Conservation (phyloP, 1,140 invertebrate species). For the Euschistus heros region DNA sequence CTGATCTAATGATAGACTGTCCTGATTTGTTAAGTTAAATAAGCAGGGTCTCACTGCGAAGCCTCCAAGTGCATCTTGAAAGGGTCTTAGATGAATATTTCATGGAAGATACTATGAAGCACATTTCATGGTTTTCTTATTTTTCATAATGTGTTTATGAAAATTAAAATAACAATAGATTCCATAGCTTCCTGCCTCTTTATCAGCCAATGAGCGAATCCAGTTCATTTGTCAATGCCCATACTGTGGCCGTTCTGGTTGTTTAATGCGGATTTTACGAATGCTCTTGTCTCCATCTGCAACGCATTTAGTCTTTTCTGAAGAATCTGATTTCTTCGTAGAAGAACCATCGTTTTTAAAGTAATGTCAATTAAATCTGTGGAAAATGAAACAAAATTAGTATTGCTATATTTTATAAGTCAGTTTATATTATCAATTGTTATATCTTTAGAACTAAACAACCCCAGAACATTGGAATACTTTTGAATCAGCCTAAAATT, state of each 20-base stretch:
- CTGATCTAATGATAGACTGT: no score
- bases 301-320: conserved; percentile 38
- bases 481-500: no score
- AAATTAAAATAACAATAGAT: neutral
- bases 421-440: neutral
- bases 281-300: conserved; percentile 38
- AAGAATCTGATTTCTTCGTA: conserved; percentile 39
- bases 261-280: conserved; percentile 36
- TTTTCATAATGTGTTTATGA: neutral
- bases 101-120: neutral
- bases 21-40: no score
- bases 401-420: neutral
- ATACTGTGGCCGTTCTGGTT: conserved; percentile 28
- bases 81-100: neutral
- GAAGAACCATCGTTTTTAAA: conserved; percentile 38
- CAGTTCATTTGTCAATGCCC: neutral
- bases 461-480: no score
- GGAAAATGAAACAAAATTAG: neutral
- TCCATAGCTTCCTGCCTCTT: neutral
- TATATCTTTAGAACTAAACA: neutral
- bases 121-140: neutral
- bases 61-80: no score
- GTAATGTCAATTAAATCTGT: conserved; percentile 37
- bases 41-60: no score
- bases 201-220: neutral